Evolutionary conservation across 2,888 invertebrate genomes (phyloP).

Genomic region (Pammene fasciana): DNA sequence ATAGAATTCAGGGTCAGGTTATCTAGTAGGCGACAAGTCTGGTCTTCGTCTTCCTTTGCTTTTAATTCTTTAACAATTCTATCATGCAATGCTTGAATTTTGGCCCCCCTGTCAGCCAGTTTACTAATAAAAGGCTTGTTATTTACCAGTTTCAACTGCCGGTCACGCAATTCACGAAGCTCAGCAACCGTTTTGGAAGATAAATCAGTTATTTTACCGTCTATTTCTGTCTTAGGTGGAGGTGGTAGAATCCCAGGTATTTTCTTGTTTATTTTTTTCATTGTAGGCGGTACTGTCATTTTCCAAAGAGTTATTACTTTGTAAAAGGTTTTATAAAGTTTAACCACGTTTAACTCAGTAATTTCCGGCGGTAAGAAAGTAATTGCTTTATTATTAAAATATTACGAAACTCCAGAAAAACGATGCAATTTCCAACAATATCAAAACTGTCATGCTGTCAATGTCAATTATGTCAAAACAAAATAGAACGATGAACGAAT

Average conservation of each 20-base stretch:
- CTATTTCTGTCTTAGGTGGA: constrained; percentile 75
- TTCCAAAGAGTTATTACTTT: background rate
- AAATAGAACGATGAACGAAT: constrained; percentile 17
- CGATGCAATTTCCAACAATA: background rate
- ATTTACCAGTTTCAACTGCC: constrained; percentile 81
- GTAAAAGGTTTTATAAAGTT: background rate
- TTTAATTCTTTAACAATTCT: constrained; percentile 78
- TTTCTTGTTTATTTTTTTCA: constrained; percentile 69
- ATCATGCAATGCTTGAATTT: constrained; percentile 75
- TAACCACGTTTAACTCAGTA: too few relatives aligned
- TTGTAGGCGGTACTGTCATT: constrained; percentile 50
- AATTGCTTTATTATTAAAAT: background rate
- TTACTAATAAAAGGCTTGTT: constrained; percentile 80
- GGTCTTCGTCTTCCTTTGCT: constrained; percentile 76
- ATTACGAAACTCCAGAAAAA: constrained; percentile 2
- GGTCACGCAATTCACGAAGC: constrained; percentile 78
- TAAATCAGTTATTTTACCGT: constrained; percentile 81
- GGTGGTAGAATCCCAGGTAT: constrained; percentile 77
- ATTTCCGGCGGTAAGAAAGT: background rate
- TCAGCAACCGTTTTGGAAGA: constrained; percentile 73
- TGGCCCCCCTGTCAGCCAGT: constrained; percentile 84
- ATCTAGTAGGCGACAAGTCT: constrained; percentile 77
- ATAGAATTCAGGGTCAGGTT: constrained; percentile 73
- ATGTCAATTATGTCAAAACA: background rate
- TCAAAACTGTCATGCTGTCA: background rate